Evolutionary conservation across 30 jellyfish, hydroid and myxozoan species (phyloP).

Genomic region (Pseudorhiza aurosa): DNA sequence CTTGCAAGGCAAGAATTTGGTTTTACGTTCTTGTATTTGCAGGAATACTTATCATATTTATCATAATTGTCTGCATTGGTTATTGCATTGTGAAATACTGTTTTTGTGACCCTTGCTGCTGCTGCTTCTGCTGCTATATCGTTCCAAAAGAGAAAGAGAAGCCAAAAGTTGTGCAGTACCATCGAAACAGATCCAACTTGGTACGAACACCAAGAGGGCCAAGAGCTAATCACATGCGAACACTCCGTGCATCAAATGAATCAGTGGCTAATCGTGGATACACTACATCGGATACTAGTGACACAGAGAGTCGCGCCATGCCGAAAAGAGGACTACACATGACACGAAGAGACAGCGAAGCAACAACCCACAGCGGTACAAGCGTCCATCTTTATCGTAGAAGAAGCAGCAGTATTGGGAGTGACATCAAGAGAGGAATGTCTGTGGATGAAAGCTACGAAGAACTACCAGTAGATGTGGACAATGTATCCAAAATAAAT

Average conservation of each 20-base stretch:
- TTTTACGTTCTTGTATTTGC: constrained; percentile 47
- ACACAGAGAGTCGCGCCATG: constrained; percentile 9
- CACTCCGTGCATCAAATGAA: constrained; percentile 3
- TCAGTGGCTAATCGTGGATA: constrained; percentile 18
- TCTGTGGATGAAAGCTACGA: constrained; percentile 52
- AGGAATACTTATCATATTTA: constrained; percentile 18
- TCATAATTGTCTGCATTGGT: constrained; percentile 13
- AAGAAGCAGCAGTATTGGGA: constrained; percentile 61
- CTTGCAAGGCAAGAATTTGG: constrained; percentile 71
- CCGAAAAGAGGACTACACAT: background rate
- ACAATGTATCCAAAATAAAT: background rate
- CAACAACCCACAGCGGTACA: constrained; percentile 47
- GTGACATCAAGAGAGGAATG: constrained; percentile 56
- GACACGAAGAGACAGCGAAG: constrained; percentile 45
- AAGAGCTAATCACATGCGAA: constrained; percentile 34
- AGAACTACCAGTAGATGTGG: constrained; percentile 33
- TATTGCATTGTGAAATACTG: constrained; percentile 46
- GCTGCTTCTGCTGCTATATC: constrained; percentile 58
- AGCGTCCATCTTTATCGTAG: constrained; percentile 36
- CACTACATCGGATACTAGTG: constrained; percentile 56
- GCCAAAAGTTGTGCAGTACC: constrained; percentile 35
- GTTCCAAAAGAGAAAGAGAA: constrained; percentile 30
- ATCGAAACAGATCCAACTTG: constrained; percentile 2
- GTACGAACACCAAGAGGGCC: constrained; percentile 59
- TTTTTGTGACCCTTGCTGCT: constrained; percentile 60